These are phyloP conservation scores for Polyodon spathula DNA, from an alignment of 2,113 vertebrate species.

Conservation along the genomic window DNA sequence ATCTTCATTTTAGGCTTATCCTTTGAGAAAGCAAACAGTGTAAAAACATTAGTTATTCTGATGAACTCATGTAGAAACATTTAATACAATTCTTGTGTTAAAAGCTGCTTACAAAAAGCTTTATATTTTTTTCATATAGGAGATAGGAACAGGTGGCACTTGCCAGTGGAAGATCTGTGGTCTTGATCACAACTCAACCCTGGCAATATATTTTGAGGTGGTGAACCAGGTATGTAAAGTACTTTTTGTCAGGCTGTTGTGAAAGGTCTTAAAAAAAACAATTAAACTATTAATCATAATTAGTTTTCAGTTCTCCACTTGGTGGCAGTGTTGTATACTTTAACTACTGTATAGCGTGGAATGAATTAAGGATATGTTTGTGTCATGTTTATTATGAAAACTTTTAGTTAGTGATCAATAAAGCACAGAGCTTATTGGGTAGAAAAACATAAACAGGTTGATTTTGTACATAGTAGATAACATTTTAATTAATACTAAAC, in stretches of 20 bases:
- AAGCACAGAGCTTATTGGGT: too few species aligned
- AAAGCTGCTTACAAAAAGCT: neutral
- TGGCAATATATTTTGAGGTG: slow-evolving; percentile 91
- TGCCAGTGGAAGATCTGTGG: slow-evolving; percentile 97
- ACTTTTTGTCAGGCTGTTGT: neutral
- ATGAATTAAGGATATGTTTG: too few species aligned
- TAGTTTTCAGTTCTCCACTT: too few species aligned
- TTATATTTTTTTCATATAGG: slow-evolving; percentile 48
- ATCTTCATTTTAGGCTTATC: neutral
- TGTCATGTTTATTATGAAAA: too few species aligned
- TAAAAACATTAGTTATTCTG: neutral
- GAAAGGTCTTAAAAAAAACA: neutral
- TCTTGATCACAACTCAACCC: slow-evolving; percentile 78
- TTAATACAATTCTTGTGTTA: too few species aligned
- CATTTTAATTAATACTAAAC: too few species aligned
- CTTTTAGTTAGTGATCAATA: too few species aligned
- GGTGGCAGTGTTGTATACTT: too few species aligned
- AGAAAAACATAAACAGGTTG: too few species aligned
- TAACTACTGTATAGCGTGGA: too few species aligned
- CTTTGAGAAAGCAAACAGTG: neutral
- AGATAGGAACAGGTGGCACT: slow-evolving; percentile 91
- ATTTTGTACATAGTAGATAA: too few species aligned
- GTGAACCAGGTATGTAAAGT: slow-evolving; percentile 82
- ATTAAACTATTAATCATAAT: too few species aligned
- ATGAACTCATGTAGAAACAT: neutral